These are phyloP conservation scores for Hemichromis elongatus DNA, from an alignment of 2,113 vertebrate genomes.

Conservation along the genomic window DNA sequence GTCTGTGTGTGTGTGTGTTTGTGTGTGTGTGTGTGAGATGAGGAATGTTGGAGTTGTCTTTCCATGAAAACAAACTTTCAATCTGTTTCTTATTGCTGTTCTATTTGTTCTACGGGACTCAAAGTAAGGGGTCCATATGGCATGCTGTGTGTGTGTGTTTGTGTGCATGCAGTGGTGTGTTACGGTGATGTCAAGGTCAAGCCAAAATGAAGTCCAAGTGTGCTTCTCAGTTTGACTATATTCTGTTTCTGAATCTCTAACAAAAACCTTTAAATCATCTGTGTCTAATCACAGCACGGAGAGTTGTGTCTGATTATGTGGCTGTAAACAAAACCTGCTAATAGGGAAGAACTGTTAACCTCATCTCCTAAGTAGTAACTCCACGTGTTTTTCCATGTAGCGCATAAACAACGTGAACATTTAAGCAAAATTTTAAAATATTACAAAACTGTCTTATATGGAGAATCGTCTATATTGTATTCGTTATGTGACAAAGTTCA, in stretches of 20 bases:
- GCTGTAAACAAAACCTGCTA: not conserved
- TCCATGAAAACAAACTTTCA: constrained; percentile 61
- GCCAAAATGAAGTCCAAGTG: not conserved
- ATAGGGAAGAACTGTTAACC: not conserved
- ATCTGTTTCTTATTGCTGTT: constrained; percentile 60
- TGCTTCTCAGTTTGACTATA: not conserved
- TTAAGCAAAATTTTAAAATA: not conserved
- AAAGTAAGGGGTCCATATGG: constrained; percentile 50
- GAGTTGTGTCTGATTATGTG: not conserved
- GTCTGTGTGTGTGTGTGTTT: not conserved
- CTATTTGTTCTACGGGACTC: constrained; percentile 43
- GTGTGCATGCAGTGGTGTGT: not conserved
- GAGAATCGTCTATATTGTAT: not conserved
- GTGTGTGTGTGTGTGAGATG: not conserved
- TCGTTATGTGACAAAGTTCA: not conserved
- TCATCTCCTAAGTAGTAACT: not conserved
- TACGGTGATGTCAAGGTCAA: constrained; percentile 6
- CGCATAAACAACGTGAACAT: not conserved
- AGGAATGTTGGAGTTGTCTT: constrained; percentile 53
- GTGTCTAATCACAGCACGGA: not conserved
- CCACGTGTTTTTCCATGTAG: not conserved
- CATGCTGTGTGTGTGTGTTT: constrained; percentile 1
- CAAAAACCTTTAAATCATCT: not conserved
- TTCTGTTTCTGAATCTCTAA: not conserved
- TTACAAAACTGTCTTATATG: not conserved